A percentile compares a stretch with the other conserved stretches of the same genome.
phyloP scores from a whole-genome alignment of 2,113 vertebrate genomes.

The Poecile atricapillus region DNA sequence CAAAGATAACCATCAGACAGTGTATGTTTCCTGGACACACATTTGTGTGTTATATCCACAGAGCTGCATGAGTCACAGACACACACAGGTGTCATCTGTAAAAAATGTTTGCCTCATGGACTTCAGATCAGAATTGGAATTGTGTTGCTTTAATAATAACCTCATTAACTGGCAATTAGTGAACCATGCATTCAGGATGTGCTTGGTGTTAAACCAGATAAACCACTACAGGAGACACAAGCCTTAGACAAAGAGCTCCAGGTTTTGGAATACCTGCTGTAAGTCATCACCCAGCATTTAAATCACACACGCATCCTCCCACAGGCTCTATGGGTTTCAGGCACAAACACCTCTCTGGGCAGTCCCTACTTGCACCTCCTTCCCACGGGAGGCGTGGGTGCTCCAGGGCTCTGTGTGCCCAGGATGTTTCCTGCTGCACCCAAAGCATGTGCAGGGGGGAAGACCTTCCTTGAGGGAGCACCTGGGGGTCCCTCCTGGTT shows the following conservation, averaged over 20 bases:
- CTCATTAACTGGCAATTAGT: not conserved
- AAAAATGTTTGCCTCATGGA: not conserved
- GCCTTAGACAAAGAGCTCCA: not conserved
- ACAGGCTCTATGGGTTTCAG: accelerated
- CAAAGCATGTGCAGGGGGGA: not conserved
- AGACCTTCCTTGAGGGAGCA: not conserved
- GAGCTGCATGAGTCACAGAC: not conserved
- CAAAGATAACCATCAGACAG: not conserved
- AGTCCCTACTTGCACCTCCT: not conserved
- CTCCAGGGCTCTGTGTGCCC: not conserved
- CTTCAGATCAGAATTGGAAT: not conserved
- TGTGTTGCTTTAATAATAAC: not conserved
- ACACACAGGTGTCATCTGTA: accelerated
- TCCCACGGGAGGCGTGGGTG: accelerated
- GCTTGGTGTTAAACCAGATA: not conserved
- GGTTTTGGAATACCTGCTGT: not conserved
- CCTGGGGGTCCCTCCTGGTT: not conserved
- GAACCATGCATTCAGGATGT: not conserved
- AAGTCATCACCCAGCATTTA: not conserved
- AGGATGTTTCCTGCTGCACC: not conserved
- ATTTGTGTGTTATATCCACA: not conserved
- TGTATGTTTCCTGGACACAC: accelerated
- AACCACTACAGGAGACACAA: not conserved
- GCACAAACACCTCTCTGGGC: not conserved
- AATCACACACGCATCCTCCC: accelerated